Percentiles rank a stretch among this genome's conserved stretches.
Evolutionary conservation across 2,888 invertebrate genomes (phyloP).

Genomic region (Rhagium mordax): DNA sequence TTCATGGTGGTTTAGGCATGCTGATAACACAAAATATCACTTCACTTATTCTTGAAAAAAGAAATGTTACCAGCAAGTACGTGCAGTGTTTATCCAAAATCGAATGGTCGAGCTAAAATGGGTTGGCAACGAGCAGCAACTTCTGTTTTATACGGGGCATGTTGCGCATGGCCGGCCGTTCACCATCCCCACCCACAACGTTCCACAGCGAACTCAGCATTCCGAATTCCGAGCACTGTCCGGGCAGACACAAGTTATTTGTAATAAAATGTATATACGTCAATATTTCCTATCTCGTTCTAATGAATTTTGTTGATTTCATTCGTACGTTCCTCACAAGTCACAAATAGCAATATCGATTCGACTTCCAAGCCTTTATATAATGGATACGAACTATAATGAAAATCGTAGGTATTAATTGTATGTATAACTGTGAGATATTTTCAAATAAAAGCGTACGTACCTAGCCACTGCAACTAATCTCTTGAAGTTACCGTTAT

Average conservation of each 20-base stretch:
- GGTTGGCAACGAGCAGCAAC: slow-evolving; percentile 18
- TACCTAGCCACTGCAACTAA: too few relatives aligned
- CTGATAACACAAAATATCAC: slow-evolving; percentile 56
- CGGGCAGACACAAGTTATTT: slow-evolving; percentile 45
- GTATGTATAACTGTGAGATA: too few relatives aligned
- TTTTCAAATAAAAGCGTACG: too few relatives aligned
- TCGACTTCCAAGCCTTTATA: background rate
- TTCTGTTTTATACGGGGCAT: slow-evolving; percentile 42
- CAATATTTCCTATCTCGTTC: slow-evolving; percentile 38
- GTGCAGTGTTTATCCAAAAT: slow-evolving; percentile 40
- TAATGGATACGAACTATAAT: slow-evolving; percentile 1
- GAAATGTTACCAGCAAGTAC: slow-evolving; percentile 32
- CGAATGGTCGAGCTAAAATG: slow-evolving; percentile 48
- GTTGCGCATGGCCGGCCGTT: slow-evolving; percentile 36
- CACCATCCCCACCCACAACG: slow-evolving; percentile 9
- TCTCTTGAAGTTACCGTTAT: too few relatives aligned
- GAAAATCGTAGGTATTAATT: background rate
- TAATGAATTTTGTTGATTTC: slow-evolving; percentile 45
- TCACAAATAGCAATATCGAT: slow-evolving; percentile 31
- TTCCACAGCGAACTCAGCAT: slow-evolving; percentile 48
- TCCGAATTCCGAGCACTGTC: slow-evolving; percentile 28
- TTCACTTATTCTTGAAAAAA: slow-evolving; percentile 55
- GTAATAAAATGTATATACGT: slow-evolving; percentile 43
- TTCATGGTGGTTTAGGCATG: slow-evolving; percentile 42
- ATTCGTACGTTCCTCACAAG: slow-evolving; percentile 22